A percentile compares a stretch with the other conserved stretches of the same genome.
phyloP scores from a whole-genome alignment of 2,113 vertebrate genomes.

The Toxotes jaculatrix region DNA sequence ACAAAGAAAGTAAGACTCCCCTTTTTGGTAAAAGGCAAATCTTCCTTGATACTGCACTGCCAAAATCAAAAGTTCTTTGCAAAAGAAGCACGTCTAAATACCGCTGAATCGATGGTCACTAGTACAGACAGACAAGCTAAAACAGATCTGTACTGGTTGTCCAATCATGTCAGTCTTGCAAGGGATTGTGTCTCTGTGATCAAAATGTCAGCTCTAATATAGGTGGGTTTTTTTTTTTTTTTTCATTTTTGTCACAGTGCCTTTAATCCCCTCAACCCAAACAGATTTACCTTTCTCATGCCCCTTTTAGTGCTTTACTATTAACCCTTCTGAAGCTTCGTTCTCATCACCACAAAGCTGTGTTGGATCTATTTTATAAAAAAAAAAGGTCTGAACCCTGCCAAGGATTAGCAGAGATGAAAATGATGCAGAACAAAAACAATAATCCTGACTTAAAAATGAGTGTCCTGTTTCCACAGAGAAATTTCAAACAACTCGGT shows the following conservation, averaged over 20 bases:
- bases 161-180: constrained; percentile 26
- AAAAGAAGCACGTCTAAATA: background rate
- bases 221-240: background rate
- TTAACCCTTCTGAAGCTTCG: constrained; percentile 26
- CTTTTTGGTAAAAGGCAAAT: background rate
- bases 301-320: constrained; percentile 34
- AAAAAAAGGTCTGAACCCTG: constrained; percentile 52
- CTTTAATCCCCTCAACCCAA: constrained; percentile 73
- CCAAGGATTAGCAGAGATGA: constrained; percentile 64
- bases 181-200: constrained; percentile 49
- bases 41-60: background rate
- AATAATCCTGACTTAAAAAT: constrained; percentile 72
- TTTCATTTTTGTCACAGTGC: constrained; percentile 44
- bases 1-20: background rate
- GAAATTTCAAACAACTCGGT: constrained; percentile 5
- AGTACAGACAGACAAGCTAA: background rate
- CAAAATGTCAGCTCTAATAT: constrained; percentile 63
- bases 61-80: background rate
- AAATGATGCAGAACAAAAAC: constrained; percentile 59
- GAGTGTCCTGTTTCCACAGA: constrained; percentile 27
- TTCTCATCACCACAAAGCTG: constrained; percentile 47
- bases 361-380: constrained; percentile 52
- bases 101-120: background rate
- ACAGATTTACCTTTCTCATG: constrained; percentile 68
- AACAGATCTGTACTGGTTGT: constrained; percentile 1